Evolutionary conservation across 2,113 vertebrate species (phyloP), one percentile per base, ranked within the genome.

Genomic region (Platycercus adscitus): DNA sequence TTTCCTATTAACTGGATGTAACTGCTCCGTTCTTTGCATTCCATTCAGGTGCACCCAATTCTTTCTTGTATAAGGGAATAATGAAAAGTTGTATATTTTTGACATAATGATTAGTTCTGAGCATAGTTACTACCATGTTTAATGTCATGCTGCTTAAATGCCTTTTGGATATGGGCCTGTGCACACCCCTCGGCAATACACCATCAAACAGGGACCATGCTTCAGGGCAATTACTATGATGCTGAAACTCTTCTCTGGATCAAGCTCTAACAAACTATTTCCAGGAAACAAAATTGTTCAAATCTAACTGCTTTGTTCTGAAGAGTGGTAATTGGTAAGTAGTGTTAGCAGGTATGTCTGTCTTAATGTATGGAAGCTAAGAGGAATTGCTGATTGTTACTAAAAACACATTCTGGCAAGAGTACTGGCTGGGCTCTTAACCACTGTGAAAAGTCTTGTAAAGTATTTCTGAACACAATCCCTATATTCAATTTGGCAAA

Each of bases 101-200:
- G 33, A 41, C 25, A 11, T 3, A 9, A n/a, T 5, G 14, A 31
- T 24, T 72, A n/a, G 4, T 14, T 77, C 76, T n/a, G 17, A 56
- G 44, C 6, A 15, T 9, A 43, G 41, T 33, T 16, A 10, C 39
- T 64, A 3, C 21, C 17, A 25, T 0, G 7, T 16, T 86, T 41
- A 83, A 41, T 5, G 25, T 20, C 29, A 17, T 0, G 0, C n/a
- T 75, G 21, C 28, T 76, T 15, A 61, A 72, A 37, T 17, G 28
- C 37, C 49, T 29, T 29, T 53, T 20, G 37, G n/a, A 10, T 8
- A 8, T 0, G 3, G n/a, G 61, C 4, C 43, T 72, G 29, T 2
- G 35, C 6, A 7, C 0, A 0, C 24, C 47, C 29, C 44, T 55
- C 33, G 47, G 47, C 65, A 26, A 14, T 5, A 20, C 5, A 2